phyloP scores from a whole-genome alignment of 1,140 invertebrate species.

The Drosophila jambulina region DNA sequence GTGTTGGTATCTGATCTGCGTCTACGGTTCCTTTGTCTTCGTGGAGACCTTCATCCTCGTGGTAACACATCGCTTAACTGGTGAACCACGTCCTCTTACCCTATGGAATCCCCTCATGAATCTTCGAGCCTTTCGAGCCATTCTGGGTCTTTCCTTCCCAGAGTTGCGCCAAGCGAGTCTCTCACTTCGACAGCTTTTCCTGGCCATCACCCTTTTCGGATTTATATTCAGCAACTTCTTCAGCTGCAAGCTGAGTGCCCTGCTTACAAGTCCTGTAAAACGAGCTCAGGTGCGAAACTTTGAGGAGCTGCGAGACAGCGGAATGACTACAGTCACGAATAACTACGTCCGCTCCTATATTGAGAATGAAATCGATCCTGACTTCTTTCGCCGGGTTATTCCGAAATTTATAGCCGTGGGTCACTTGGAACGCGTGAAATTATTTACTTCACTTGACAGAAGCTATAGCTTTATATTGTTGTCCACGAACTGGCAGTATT shows the following conservation, averaged over 20 bases:
- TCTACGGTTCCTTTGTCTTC: slow-evolving; percentile 27
- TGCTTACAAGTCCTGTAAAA: slow-evolving; percentile 25
- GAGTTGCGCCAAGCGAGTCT: background rate
- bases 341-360: background rate
- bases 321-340: slow-evolving; percentile 12
- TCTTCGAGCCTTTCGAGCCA: slow-evolving; percentile 30
- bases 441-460: background rate
- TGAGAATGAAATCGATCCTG: background rate
- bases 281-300: slow-evolving; percentile 16
- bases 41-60: slow-evolving; percentile 28
- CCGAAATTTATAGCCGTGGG: background rate
- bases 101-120: slow-evolving; percentile 24
- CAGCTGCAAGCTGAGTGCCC: slow-evolving; percentile 40
- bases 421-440: too few relatives aligned
- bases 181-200: slow-evolving; percentile 33
- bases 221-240: slow-evolving; percentile 38
- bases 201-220: slow-evolving; percentile 45
- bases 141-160: slow-evolving; percentile 38
- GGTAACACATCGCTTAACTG: background rate
- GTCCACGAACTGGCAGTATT: background rate
- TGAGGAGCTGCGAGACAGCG: slow-evolving; percentile 35
- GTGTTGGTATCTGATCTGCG: slow-evolving; percentile 2
- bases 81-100: background rate
- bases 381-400: background rate
- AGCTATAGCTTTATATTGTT: slow-evolving; percentile 5